Base-by-base conservation (phyloP, 2,888 invertebrate species). In the Oscheius sp. region DNA sequence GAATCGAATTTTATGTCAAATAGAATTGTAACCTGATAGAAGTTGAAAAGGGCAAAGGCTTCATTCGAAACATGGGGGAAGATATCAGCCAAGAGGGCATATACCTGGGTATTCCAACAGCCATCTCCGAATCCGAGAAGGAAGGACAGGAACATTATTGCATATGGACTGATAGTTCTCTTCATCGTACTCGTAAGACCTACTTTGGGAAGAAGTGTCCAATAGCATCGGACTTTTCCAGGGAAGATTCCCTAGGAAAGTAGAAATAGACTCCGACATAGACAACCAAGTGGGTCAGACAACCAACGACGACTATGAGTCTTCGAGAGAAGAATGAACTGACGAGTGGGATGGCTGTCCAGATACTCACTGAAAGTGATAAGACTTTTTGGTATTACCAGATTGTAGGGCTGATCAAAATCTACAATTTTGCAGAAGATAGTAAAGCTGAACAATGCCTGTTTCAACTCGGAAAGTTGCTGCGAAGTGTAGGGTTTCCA, bases 1-100 rank as follows among this genome's bases (percentile, higher is more conserved):
- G 11, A 73, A 66, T 2, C 33, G 7, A 50, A 4, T 50, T 9
- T 21, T 47, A 4, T 4, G 21, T 29, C 11, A 13, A 35, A 65
- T 21, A 21, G 21, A 47, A 29, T 10, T 42, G n/a, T 21, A 2
- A 91, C 91, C 93, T 95, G 96, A 75, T 94, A 94, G 90, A 98
- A 98, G 91, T 98, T 99, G 91, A 96, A 99, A 1, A 99, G 92
- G 0, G 98, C 96, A 91, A 99, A 99, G 0, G 98, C 98, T 11
- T 96, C 94, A 0, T 96, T 95, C 51, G 82, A 83, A 84, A 95
- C 94, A 73, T 94, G 93, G 0, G 94, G 92, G 89, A 94, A 98
- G 66, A 95, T 92, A 10, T 94, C 93, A 1, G 96, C 97, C 51
- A 99, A 91, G 78, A 97, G 93, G 0, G 97, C 94, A 89, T 95